Evolutionary conservation across 1,140 invertebrate genomes (phyloP).

Genomic region (Zaprionus ghesquierei): DNA sequence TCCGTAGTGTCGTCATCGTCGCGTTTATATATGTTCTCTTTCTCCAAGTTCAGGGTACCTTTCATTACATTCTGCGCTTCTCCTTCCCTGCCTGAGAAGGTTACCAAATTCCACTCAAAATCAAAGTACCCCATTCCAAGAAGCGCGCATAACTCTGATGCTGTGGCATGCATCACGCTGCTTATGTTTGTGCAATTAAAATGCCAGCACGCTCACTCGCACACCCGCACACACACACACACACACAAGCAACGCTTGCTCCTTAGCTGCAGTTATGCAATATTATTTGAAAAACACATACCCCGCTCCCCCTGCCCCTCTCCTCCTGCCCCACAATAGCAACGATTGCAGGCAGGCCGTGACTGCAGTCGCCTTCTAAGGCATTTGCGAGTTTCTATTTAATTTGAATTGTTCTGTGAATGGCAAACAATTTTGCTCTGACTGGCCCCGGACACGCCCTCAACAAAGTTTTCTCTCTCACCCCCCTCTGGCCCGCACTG

Average conservation of each 20-base stretch:
- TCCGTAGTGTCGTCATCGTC: too few species aligned
- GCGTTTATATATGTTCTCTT: too few species aligned
- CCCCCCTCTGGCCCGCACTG: slow-evolving; percentile 5
- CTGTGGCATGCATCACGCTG: slow-evolving; percentile 25
- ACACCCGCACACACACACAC: too few species aligned
- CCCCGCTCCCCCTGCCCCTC: background rate
- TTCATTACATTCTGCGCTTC: too few species aligned
- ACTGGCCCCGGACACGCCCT: slow-evolving; percentile 19
- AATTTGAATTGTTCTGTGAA: slow-evolving; percentile 75
- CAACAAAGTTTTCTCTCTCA: background rate
- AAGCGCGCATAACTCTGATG: slow-evolving; percentile 4
- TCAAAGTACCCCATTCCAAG: background rate
- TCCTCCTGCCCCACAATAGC: background rate
- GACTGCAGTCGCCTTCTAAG: background rate
- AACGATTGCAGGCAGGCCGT: background rate
- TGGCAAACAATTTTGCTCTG: slow-evolving; percentile 55
- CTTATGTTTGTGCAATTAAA: slow-evolving; percentile 59
- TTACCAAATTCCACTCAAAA: background rate
- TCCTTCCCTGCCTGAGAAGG: background rate
- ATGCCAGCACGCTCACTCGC: slow-evolving; percentile 27
- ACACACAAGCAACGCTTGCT: background rate
- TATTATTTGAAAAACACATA: slow-evolving; percentile 74
- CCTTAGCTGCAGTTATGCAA: slow-evolving; percentile 65
- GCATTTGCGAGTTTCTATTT: slow-evolving; percentile 65
- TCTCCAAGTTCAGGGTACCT: too few species aligned